A percentile compares a stretch with the other conserved stretches of the same genome.
Conservation (phyloP, 2,113 vertebrate species). For the Eolophus roseicapilla region DNA sequence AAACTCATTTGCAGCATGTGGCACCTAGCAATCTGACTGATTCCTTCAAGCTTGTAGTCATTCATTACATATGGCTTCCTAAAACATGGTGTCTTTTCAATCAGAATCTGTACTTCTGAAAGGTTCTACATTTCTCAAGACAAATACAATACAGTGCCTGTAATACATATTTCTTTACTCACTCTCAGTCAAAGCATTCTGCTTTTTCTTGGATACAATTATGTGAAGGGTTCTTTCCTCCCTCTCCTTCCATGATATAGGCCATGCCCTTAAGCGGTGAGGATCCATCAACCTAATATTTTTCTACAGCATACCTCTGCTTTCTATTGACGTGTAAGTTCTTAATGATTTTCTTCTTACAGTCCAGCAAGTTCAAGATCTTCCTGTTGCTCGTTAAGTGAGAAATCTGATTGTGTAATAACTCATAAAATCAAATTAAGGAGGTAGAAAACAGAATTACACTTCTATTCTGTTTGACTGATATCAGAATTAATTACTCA, state of each 20-base stretch:
- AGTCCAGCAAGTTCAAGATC: not conserved
- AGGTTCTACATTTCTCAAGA: not conserved
- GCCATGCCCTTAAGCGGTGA: not conserved
- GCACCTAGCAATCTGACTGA: not conserved
- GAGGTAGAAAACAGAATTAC: not conserved
- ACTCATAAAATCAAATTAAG: not conserved
- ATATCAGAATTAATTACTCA: not conserved
- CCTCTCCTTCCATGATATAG: not conserved
- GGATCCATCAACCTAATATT: not conserved
- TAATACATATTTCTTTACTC: not conserved
- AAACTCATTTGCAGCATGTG: not conserved
- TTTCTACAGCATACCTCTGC: not conserved
- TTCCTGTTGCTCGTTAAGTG: not conserved
- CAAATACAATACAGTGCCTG: not conserved
- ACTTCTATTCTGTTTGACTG: not conserved
- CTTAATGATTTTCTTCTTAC: not conserved
- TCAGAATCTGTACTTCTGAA: not conserved
- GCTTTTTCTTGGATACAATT: not conserved
- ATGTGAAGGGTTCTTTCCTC: not conserved
- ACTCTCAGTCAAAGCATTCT: not conserved
- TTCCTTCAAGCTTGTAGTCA: not conserved
- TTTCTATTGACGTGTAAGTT: not conserved
- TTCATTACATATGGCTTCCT: not conserved
- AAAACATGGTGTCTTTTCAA: not conserved
- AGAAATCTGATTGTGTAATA: not conserved